phyloP scores from a whole-genome alignment of 1,140 invertebrate species.

The Procambarus virginalis region DNA sequence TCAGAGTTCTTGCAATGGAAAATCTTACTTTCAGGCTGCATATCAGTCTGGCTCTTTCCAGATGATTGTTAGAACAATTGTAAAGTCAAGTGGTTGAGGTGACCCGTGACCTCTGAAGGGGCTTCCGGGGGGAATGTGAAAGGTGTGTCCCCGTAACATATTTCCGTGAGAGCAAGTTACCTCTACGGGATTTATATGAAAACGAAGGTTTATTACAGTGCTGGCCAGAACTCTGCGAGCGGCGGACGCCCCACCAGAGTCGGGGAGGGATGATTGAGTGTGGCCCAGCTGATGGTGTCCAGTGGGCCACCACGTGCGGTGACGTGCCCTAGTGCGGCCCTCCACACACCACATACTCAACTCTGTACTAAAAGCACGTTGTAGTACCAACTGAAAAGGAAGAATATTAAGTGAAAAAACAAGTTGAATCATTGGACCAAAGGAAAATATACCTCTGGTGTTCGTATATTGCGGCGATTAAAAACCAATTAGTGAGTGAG shows the following conservation, averaged over 20 bases:
- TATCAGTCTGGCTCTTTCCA: no score
- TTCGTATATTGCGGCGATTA: background rate
- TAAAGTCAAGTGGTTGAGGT: no score
- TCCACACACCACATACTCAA: background rate
- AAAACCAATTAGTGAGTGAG: background rate
- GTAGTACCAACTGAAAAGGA: background rate
- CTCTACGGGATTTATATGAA: conserved; percentile 24
- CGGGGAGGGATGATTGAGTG: conserved; percentile 23
- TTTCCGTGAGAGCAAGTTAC: conserved; percentile 7
- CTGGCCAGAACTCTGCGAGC: conserved; percentile 10
- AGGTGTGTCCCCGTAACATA: background rate
- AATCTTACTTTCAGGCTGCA: no score
- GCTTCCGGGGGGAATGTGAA: background rate
- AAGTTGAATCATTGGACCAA: background rate
- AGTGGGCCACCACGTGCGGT: background rate
- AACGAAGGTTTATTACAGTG: conserved; percentile 2
- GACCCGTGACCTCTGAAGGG: background rate
- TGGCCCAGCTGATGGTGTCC: background rate
- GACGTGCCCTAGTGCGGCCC: background rate
- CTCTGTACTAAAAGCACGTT: background rate
- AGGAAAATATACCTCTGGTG: background rate
- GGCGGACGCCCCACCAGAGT: conserved; percentile 10
- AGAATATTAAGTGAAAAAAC: background rate
- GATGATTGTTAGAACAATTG: no score
- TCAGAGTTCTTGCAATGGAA: no score